Percentiles rank a stretch among this genome's conserved stretches.
Evolutionary conservation across 2,888 invertebrate species (phyloP).

Genomic region (Pyrrhosoma nymphula): DNA sequence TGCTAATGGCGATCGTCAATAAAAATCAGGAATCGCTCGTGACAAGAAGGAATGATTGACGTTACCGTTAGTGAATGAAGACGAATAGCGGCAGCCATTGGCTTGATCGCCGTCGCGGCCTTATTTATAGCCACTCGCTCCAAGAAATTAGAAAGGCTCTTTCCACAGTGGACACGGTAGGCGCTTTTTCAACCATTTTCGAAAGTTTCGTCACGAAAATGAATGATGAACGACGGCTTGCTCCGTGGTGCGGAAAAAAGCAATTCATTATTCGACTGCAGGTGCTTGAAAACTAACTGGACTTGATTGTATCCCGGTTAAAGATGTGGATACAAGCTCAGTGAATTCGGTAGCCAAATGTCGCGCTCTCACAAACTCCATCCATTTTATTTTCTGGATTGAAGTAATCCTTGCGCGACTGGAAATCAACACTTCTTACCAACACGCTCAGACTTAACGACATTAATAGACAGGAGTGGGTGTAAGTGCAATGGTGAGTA

Average conservation of each 20-base stretch:
- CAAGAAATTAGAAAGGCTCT: slow-evolving; percentile 58
- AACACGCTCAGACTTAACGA: too few relatives aligned
- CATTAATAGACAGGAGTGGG: too few relatives aligned
- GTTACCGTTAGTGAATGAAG: slow-evolving; percentile 31
- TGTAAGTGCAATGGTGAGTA: too few relatives aligned
- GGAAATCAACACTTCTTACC: neutral
- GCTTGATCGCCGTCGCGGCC: slow-evolving; percentile 13
- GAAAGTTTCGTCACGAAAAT: slow-evolving; percentile 13
- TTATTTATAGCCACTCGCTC: slow-evolving; percentile 45
- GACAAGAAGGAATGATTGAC: slow-evolving; percentile 49
- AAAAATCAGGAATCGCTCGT: slow-evolving; percentile 49
- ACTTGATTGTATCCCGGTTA: neutral
- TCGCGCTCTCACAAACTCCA: neutral
- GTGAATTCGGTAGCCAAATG: neutral
- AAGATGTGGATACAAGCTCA: neutral
- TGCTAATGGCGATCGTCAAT: slow-evolving; percentile 53
- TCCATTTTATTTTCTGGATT: neutral
- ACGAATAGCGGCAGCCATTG: slow-evolving; percentile 41
- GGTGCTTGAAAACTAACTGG: neutral
- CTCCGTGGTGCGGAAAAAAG: neutral
- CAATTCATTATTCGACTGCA: slow-evolving; percentile 11
- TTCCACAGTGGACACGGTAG: slow-evolving; percentile 10
- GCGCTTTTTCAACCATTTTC: neutral
- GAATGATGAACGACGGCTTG: slow-evolving; percentile 2
- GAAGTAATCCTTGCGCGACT: neutral